Evolutionary conservation across 2,113 vertebrate species (phyloP).

Genomic region (Larimichthys crocea): DNA sequence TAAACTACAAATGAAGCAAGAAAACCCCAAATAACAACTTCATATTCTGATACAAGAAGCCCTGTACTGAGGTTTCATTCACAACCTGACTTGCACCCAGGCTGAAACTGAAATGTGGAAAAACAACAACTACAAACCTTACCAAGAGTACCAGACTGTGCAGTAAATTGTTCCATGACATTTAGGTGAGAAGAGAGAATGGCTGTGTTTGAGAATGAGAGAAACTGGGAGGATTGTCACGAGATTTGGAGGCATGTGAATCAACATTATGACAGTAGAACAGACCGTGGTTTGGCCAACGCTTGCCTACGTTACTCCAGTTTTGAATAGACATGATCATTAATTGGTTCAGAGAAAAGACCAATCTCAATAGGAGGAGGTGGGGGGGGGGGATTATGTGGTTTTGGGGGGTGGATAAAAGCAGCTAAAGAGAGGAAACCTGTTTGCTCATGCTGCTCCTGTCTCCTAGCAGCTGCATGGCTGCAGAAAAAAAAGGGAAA

Average conservation of each 20-base stretch:
- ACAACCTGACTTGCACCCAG: neutral
- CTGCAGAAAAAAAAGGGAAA: constrained; percentile 38
- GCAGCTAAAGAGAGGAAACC: constrained; percentile 59
- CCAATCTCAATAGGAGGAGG: constrained; percentile 10
- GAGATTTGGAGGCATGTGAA: constrained; percentile 34
- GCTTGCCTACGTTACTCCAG: constrained; percentile 21
- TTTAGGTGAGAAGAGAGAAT: constrained; percentile 22
- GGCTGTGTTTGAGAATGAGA: constrained; percentile 4
- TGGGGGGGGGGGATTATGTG: constrained; percentile 22
- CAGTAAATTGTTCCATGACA: constrained; percentile 21
- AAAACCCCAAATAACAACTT: neutral
- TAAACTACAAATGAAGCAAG: neutral
- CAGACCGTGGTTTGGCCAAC: constrained; percentile 13
- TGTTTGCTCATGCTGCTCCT: constrained; percentile 73
- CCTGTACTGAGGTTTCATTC: neutral
- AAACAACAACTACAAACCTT: constrained; percentile 11
- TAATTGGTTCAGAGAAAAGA: constrained; percentile 24
- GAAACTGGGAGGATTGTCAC: constrained; percentile 35
- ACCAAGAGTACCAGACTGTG: neutral
- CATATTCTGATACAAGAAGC: neutral
- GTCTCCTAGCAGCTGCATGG: constrained; percentile 81
- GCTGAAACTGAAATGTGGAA: constrained; percentile 13
- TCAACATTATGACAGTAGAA: constrained; percentile 37
- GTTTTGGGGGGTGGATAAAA: constrained; percentile 52
- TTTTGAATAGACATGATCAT: constrained; percentile 42